Evolutionary conservation across 2,888 invertebrate genomes (phyloP).

Genomic region (Rhingia rostrata): DNA sequence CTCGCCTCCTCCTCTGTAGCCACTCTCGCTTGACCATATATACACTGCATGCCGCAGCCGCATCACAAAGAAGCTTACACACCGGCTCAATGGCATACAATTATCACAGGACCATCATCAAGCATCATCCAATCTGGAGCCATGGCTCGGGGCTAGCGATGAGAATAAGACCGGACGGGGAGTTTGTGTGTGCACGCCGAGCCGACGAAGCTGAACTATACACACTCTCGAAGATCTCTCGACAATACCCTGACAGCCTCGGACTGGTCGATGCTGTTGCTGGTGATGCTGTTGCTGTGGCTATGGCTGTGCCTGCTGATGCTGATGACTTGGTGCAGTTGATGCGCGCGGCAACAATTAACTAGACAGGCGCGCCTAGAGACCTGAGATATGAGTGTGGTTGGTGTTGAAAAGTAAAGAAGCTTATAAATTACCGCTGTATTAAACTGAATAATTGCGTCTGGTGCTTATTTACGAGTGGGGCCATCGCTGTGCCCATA

Average conservation of each 20-base stretch:
- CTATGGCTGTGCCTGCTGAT: not conserved
- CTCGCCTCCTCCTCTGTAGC: conserved; percentile 21
- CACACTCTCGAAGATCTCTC: conserved; percentile 20
- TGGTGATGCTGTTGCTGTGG: conserved; percentile 53
- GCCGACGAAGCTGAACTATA: conserved; percentile 17
- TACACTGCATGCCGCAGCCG: conserved; percentile 40
- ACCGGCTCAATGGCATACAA: conserved; percentile 69
- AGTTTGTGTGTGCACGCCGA: conserved; percentile 6
- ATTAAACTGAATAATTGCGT: conserved; percentile 74
- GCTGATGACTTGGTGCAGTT: conserved; percentile 52
- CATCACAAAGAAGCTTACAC: conserved; percentile 65
- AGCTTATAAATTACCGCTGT: conserved; percentile 73
- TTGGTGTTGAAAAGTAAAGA: conserved; percentile 75
- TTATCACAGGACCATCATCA: conserved; percentile 73
- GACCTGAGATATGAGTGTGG: conserved; percentile 66
- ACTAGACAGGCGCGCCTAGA: conserved; percentile 68
- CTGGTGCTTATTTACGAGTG: conserved; percentile 70
- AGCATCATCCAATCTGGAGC: conserved; percentile 73
- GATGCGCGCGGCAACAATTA: conserved; percentile 68
- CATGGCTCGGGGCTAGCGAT: conserved; percentile 63
- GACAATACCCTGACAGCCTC: conserved; percentile 1
- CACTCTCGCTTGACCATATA: conserved; percentile 15
- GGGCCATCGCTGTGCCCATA: conserved; percentile 37
- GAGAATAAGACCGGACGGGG: conserved; percentile 40
- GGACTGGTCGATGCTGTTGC: conserved; percentile 11